These are phyloP conservation scores for Trogon melanurus DNA, from an alignment of 2,113 vertebrate species.

Conservation along the genomic window DNA sequence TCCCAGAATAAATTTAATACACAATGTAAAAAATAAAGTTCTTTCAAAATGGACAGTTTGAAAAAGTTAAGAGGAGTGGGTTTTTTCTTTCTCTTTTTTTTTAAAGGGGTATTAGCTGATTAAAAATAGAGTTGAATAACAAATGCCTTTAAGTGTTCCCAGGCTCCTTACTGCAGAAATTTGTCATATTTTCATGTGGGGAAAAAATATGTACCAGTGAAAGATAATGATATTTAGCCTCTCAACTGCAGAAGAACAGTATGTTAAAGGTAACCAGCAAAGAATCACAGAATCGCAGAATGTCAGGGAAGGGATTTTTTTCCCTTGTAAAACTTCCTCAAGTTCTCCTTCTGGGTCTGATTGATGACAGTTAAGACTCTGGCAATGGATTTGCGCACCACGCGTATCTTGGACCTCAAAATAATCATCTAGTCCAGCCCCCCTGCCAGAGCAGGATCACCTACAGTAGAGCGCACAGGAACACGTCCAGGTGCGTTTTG, in stretches of 20 bases:
- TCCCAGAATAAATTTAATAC: not conserved
- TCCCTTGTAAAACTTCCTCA: too few relatives aligned
- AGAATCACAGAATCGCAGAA: not conserved
- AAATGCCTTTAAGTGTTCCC: conserved; percentile 29
- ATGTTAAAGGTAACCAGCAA: not conserved
- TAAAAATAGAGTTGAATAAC: conserved; percentile 55
- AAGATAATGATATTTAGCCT: conserved; percentile 8
- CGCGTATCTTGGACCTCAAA: too few relatives aligned
- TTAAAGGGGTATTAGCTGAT: conserved; percentile 4
- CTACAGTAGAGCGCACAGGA: too few relatives aligned
- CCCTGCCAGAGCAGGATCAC: too few relatives aligned
- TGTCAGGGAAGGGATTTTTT: too few relatives aligned
- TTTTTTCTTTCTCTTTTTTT: not conserved
- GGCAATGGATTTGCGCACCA: too few relatives aligned
- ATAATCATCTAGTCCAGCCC: too few relatives aligned
- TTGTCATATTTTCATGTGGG: conserved; percentile 15
- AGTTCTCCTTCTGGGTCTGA: too few relatives aligned
- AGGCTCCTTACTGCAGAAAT: not conserved
- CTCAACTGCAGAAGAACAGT: not conserved
- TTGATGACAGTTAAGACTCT: too few relatives aligned
- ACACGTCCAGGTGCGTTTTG: too few relatives aligned
- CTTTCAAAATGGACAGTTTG: conserved; percentile 21
- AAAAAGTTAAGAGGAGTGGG: not conserved
- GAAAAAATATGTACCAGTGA: not conserved
- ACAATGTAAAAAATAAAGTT: not conserved